These are phyloP conservation scores for Drosophila leonis DNA, from an alignment of 2,888 invertebrate genomes.

Conservation along the genomic window DNA sequence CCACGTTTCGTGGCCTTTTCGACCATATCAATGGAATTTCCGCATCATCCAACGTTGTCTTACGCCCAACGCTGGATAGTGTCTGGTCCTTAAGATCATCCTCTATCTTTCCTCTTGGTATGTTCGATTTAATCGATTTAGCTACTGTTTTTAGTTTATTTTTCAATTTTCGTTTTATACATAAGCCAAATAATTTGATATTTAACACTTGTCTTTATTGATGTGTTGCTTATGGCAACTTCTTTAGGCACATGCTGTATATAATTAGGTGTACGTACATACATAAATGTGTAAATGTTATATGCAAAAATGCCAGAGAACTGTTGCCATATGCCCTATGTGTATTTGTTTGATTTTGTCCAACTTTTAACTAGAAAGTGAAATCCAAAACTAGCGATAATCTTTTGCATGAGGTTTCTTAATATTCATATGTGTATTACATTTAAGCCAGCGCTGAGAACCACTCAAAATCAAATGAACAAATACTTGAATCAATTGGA, in stretches of 20 bases:
- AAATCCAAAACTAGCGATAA: slow-evolving; percentile 33
- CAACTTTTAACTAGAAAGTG: slow-evolving; percentile 51
- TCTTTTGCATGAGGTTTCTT: slow-evolving; percentile 66
- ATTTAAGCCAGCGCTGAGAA: slow-evolving; percentile 39
- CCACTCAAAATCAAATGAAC: slow-evolving; percentile 18
- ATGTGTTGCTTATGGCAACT: slow-evolving; percentile 45
- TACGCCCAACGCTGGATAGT: slow-evolving; percentile 73
- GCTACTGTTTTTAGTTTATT: slow-evolving; percentile 51
- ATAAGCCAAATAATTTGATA: slow-evolving; percentile 37
- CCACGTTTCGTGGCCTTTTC: slow-evolving; percentile 67
- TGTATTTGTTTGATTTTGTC: slow-evolving; percentile 54
- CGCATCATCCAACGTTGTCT: slow-evolving; percentile 71
- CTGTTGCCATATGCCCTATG: slow-evolving; percentile 51
- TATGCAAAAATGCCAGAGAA: slow-evolving; percentile 38
- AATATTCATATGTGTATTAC: slow-evolving; percentile 31
- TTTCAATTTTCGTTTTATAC: slow-evolving; percentile 49
- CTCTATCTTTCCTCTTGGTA: slow-evolving; percentile 66
- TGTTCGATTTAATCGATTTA: slow-evolving; percentile 57
- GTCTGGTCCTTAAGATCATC: slow-evolving; percentile 64
- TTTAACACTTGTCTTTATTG: slow-evolving; percentile 48
- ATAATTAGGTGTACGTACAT: slow-evolving; percentile 6
- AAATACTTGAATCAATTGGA: slow-evolving; percentile 18
- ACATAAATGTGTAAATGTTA: slow-evolving; percentile 17
- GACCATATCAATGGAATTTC: slow-evolving; percentile 66
- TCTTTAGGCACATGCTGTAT: slow-evolving; percentile 35